Conservation (phyloP, 1,140 invertebrate genomes). For the Homarus americanus region DNA sequence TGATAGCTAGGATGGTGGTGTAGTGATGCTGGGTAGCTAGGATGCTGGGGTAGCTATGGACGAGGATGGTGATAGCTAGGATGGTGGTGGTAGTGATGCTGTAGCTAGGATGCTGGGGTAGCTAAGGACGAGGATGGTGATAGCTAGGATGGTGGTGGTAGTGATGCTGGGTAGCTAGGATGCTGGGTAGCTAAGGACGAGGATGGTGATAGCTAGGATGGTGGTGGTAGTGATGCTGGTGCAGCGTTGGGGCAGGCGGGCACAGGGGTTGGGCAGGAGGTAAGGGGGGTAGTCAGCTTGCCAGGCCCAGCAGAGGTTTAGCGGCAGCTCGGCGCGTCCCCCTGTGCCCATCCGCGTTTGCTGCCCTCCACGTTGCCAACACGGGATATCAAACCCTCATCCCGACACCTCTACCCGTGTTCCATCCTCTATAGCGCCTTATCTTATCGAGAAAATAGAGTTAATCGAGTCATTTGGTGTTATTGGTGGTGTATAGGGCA, state of each 20-base stretch:
- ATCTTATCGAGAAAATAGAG: too few species aligned
- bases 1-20: neutral
- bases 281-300: neutral
- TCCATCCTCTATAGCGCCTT: too few species aligned
- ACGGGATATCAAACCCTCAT: neutral
- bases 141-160: neutral
- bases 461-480: too few species aligned
- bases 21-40: neutral
- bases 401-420: too few species aligned
- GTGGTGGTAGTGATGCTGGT: too few species aligned
- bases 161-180: neutral
- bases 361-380: slow-evolving; percentile 54
- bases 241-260: too few species aligned
- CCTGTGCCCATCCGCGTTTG: slow-evolving; percentile 56
- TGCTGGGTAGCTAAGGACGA: neutral
- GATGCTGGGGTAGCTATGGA: neutral
- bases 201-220: neutral
- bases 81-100: neutral
- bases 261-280: neutral
- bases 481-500: too few species aligned
- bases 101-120: too few species aligned
- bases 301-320: slow-evolving; percentile 21
- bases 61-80: neutral
- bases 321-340: slow-evolving; percentile 36
- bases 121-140: too few species aligned